Percentiles rank a stretch among this genome's conserved stretches.
phyloP scores from a whole-genome alignment of 2,888 invertebrate genomes.

The Saturnia pavonia region DNA sequence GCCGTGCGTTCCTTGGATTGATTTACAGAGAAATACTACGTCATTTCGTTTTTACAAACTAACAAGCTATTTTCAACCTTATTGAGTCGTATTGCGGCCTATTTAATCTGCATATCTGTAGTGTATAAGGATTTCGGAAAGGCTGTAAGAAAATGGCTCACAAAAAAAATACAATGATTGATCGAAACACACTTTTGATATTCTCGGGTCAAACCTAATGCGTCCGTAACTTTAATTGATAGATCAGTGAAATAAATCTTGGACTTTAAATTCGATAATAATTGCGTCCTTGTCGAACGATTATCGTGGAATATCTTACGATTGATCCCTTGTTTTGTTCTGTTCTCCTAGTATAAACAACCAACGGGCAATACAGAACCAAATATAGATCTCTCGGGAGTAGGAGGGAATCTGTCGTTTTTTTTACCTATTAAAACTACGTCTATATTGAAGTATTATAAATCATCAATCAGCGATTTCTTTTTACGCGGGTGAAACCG shows the following conservation, averaged over 20 bases:
- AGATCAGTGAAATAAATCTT: slow-evolving; percentile 9
- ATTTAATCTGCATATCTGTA: not conserved
- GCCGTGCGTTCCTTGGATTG: slow-evolving; percentile 19
- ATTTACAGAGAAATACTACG: slow-evolving; percentile 17
- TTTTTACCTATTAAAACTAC: too few relatives aligned
- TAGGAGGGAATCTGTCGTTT: too few relatives aligned
- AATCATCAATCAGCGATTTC: too few relatives aligned
- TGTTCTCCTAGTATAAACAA: too few relatives aligned
- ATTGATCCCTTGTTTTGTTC: too few relatives aligned
- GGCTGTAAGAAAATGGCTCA: slow-evolving; percentile 17
- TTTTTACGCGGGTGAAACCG: too few relatives aligned
- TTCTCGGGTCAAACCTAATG: not conserved
- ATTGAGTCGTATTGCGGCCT: not conserved
- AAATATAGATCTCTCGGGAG: too few relatives aligned
- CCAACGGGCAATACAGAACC: too few relatives aligned
- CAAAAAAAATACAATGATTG: slow-evolving; percentile 19
- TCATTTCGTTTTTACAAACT: not conserved
- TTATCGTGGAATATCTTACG: not conserved
- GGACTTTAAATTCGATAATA: not conserved
- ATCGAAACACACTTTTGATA: slow-evolving; percentile 16
- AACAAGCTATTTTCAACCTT: not conserved
- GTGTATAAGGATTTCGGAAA: slow-evolving; percentile 5
- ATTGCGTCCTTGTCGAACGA: not conserved
- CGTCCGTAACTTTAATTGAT: slow-evolving; percentile 6
- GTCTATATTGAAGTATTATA: too few relatives aligned